phyloP scores from a whole-genome alignment of 2,113 vertebrate species.

The Hemiprocne comata region DNA sequence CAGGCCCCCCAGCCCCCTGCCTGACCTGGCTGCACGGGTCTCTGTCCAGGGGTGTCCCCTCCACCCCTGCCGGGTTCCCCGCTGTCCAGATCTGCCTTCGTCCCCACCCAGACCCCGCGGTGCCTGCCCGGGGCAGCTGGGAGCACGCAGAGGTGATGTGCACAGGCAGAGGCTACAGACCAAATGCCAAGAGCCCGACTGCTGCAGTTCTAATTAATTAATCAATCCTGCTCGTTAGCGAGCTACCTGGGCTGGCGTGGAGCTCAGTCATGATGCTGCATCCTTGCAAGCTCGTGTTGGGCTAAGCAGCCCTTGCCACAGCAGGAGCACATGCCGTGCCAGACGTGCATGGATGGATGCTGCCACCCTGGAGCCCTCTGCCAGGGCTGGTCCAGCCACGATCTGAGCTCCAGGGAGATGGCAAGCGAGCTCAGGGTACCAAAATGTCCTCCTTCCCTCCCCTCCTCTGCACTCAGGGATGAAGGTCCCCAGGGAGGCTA shows the following conservation, averaged over 20 bases:
- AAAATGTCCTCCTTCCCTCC: neutral
- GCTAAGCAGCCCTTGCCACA: neutral
- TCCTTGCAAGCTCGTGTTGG: accelerated
- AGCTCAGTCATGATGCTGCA: neutral
- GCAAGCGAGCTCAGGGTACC: neutral
- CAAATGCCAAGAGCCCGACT: accelerated
- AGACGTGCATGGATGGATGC: accelerated
- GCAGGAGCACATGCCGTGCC: accelerated
- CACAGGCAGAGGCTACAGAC: neutral
- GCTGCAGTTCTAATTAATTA: neutral
- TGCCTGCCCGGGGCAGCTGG: accelerated
- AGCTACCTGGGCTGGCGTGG: neutral
- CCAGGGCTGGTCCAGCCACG: neutral
- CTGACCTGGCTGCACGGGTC: neutral
- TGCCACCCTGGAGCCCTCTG: neutral
- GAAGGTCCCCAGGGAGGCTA: neutral
- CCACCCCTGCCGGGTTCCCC: neutral
- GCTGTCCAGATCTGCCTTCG: neutral
- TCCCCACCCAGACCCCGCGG: accelerated
- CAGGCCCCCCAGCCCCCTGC: neutral
- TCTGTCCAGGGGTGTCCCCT: neutral
- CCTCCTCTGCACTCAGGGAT: neutral
- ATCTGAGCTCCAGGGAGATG: neutral
- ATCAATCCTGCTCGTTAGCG: neutral
- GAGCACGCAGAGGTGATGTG: neutral